Evolutionary conservation across 2,797 vertebrate genomes (phyloP).

Genomic region (Dendrocincla tyrannina): DNA sequence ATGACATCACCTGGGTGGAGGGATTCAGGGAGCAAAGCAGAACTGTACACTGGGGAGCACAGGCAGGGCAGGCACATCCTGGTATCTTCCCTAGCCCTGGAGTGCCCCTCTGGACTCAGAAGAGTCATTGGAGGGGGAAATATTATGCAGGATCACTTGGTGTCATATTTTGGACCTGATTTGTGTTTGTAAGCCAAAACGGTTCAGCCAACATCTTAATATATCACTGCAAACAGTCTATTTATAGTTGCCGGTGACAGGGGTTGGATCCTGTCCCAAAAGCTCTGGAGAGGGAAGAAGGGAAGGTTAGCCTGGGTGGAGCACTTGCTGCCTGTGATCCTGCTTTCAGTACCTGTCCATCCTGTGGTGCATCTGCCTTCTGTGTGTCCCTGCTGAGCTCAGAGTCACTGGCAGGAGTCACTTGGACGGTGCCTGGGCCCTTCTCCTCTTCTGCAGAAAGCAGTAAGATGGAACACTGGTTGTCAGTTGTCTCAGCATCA

Average conservation of each 20-base stretch:
- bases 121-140: not conserved
- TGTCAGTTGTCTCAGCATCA: not conserved
- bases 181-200: not conserved
- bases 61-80: not conserved
- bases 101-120: not conserved
- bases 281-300: not conserved
- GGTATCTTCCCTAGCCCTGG: not conserved
- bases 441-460: slow-evolving; percentile 23
- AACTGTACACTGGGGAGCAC: not conserved
- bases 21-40: not conserved
- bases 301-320: not conserved
- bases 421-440: slow-evolving; percentile 44
- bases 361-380: not conserved
- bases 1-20: not conserved
- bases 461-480: not conserved
- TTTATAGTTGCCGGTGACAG: not conserved
- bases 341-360: slow-evolving; percentile 17
- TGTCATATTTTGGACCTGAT: not conserved
- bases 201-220: not conserved
- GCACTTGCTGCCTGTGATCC: not conserved
- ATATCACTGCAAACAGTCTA: not conserved
- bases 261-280: not conserved
- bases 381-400: slow-evolving; percentile 12
- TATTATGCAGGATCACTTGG: not conserved
- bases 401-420: slow-evolving; percentile 36